Percentiles rank a stretch among this genome's conserved stretches.
phyloP scores from a whole-genome alignment of 2,797 vertebrate genomes.

The Echeneis naucrates region DNA sequence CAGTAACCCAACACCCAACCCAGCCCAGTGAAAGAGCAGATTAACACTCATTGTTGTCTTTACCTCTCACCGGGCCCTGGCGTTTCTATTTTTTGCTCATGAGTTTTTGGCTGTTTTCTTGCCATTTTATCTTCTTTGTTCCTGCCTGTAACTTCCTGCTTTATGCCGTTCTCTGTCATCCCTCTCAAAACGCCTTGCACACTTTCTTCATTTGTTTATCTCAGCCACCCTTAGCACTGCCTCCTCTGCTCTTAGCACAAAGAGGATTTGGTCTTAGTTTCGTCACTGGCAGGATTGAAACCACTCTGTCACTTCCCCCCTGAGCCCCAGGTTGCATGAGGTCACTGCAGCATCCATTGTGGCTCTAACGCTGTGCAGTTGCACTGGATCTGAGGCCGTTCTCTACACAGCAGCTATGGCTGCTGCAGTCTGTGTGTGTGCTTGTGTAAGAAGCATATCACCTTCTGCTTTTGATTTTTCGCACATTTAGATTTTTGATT shows the following conservation, averaged over 20 bases:
- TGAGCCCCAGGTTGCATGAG: conserved; percentile 38
- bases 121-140: neutral
- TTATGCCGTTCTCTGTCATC: neutral
- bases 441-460: neutral
- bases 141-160: neutral
- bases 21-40: conserved; percentile 40
- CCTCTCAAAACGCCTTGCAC: too few species aligned
- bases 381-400: conserved; percentile 10
- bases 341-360: conserved; percentile 33
- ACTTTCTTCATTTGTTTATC: neutral
- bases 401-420: neutral
- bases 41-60: conserved; percentile 40
- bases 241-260: conserved; percentile 1
- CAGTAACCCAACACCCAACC: conserved; percentile 62
- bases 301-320: conserved; percentile 35
- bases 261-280: conserved; percentile 33
- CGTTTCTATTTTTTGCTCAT: neutral
- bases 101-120: neutral
- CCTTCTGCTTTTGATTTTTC: conserved; percentile 4
- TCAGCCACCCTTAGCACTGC: neutral
- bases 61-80: neutral
- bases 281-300: conserved; percentile 30
- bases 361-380: conserved; percentile 8
- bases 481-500: neutral
- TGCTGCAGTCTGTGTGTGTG: too few species aligned